Conservation (phyloP, 2,113 vertebrate species). For the Etheostoma spectabile region DNA sequence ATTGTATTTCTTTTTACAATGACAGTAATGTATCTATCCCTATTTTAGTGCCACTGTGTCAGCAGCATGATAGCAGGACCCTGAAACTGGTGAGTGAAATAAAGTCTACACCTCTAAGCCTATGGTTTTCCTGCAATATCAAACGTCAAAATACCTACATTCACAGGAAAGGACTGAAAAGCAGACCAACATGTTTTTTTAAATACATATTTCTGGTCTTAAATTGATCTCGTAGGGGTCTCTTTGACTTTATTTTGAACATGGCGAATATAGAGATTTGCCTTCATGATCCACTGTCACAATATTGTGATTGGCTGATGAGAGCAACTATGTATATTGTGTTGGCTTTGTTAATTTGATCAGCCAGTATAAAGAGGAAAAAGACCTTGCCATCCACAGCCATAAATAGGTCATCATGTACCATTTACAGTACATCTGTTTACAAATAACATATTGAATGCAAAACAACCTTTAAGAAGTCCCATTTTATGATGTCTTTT, state of each 20-base stretch:
- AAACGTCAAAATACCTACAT: background rate
- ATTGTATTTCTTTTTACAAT: no score
- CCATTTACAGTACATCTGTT: background rate
- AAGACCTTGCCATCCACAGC: background rate
- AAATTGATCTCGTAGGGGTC: background rate
- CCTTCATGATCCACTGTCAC: constrained; percentile 11
- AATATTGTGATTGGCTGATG: constrained; percentile 28
- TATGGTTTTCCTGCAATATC: background rate
- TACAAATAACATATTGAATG: background rate
- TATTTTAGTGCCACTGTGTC: background rate
- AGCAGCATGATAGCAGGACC: background rate
- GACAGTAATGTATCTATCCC: no score
- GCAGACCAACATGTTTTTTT: background rate
- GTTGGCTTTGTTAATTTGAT: constrained; percentile 22
- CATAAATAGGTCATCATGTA: background rate
- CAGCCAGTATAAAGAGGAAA: background rate
- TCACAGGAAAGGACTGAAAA: background rate
- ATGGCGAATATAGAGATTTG: background rate
- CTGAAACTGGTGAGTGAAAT: background rate
- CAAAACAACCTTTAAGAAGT: background rate
- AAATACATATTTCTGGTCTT: background rate
- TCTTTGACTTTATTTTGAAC: background rate
- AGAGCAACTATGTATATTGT: constrained; percentile 11
- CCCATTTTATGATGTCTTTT: background rate
- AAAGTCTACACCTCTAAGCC: background rate